Base-by-base conservation (phyloP, 2,888 invertebrate species). In the Lottia scabra region DNA sequence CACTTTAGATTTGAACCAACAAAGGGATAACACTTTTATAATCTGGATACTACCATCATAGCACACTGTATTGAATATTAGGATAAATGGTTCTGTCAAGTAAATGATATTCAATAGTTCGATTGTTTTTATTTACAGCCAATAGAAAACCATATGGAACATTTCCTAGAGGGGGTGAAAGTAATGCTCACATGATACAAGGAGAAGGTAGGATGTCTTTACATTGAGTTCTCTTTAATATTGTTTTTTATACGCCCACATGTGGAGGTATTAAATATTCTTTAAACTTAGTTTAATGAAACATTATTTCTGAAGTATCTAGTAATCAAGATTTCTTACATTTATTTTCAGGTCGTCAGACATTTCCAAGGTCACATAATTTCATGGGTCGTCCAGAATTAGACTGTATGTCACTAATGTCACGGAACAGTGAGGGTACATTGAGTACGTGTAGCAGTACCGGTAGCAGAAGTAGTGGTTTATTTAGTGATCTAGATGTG, bases 401-500 rank as follows among this genome's bases (percentile, higher is more conserved):
- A 1, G 79, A 80, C 27, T 74, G 78, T 19, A 77, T 73, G 26
- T 80, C 80, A 16, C 68, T 84, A 45, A 78, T 80, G 73, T 83
- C 85, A 12, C 80, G 83, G 44, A 84, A 83, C 64, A 85, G 85
- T 66, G 84, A 85, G 74, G 84, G 84, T 16, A 82, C 85, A 0
- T 70, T 80, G 10, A 79, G 84, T 63, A 85, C 84, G 56, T 83
- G 83, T 12, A 87, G 87, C 76, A 86, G 85, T 67, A 84, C 84
- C 72, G 87, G 87, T 76, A 86, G 87, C 45, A 84, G 85, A 72
- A 87, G 87, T 76, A 86, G 87, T 56, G 87, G 87, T 30, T 79
- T 85, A 45, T 84, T 84, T n/a, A 82, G 83, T 0, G 87, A 87
- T 38, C 81, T 81, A 0, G 87, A 87, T 70, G 80, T 83, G 75